Conservation (phyloP, 2,888 invertebrate species). For the Limulus polyphemus region DNA sequence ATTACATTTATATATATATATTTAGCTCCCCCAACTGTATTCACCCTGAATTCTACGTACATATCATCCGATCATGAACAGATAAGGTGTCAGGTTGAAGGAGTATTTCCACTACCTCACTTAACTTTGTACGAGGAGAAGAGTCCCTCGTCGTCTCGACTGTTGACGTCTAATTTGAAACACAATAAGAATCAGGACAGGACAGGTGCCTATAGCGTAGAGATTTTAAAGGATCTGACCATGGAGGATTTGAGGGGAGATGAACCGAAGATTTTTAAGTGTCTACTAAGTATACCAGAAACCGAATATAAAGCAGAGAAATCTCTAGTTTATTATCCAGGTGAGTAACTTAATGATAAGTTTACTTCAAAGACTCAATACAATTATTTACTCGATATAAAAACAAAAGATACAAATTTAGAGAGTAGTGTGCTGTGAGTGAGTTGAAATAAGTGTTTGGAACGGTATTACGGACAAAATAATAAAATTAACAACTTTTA, state of each 20-base stretch:
- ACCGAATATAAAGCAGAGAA: background rate
- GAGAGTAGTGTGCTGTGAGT: no score
- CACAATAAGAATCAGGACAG: no score
- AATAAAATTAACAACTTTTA: no score
- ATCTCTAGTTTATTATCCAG: constrained; percentile 1
- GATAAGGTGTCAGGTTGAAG: background rate
- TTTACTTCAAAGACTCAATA: no score
- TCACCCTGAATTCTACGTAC: background rate
- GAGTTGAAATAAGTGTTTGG: no score
- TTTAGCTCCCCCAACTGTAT: background rate
- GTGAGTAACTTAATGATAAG: background rate
- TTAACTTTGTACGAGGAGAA: background rate
- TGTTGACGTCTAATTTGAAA: no score
- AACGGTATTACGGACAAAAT: no score
- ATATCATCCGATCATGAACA: background rate
- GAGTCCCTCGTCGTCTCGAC: background rate
- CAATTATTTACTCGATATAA: no score
- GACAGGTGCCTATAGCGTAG: background rate
- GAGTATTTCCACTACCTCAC: background rate
- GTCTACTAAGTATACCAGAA: background rate
- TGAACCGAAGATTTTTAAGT: background rate
- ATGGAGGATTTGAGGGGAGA: background rate
- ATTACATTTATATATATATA: no score
- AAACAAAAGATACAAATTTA: no score
- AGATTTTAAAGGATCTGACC: background rate